Conservation (phyloP, 2,113 vertebrate genomes). For the Macquaria australasica region DNA sequence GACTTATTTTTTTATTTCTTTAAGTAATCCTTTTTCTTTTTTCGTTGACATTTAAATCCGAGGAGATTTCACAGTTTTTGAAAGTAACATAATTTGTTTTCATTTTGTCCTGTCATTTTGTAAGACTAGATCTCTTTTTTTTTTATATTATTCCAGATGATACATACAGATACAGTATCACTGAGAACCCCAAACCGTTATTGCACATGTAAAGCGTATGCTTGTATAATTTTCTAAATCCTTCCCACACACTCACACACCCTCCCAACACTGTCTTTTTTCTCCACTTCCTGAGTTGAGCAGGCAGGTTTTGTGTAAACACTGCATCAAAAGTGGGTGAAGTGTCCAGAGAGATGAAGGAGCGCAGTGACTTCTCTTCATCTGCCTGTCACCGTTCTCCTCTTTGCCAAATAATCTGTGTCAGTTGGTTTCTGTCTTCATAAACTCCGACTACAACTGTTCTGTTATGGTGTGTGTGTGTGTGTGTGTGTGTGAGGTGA, state of each 20-base stretch:
- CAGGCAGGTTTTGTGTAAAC: conserved; percentile 63
- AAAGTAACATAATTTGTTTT: not conserved
- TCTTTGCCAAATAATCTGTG: conserved; percentile 51
- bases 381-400: conserved; percentile 35
- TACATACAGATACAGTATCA: not conserved
- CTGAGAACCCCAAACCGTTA: not conserved
- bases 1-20: not conserved
- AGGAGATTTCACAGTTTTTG: not conserved
- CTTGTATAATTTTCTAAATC: conserved; percentile 9
- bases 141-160: not conserved
- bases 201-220: conserved; percentile 29
- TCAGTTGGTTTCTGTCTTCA: conserved; percentile 19
- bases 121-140: not conserved
- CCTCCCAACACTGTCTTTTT: not conserved
- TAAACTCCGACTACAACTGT: not conserved
- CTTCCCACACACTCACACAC: not conserved
- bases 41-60: conserved; percentile 14
- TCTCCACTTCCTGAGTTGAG: not conserved
- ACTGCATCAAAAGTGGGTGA: conserved; percentile 66
- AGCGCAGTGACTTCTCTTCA: conserved; percentile 33
- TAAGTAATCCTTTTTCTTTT: not conserved
- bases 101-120: not conserved
- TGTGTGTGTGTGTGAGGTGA: no score
- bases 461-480: not conserved
- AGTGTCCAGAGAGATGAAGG: conserved; percentile 70